A percentile compares a stretch with the other conserved stretches of the same genome.
Evolutionary conservation across 2,797 vertebrate species (phyloP).

Genomic region (Channallabes apus): DNA sequence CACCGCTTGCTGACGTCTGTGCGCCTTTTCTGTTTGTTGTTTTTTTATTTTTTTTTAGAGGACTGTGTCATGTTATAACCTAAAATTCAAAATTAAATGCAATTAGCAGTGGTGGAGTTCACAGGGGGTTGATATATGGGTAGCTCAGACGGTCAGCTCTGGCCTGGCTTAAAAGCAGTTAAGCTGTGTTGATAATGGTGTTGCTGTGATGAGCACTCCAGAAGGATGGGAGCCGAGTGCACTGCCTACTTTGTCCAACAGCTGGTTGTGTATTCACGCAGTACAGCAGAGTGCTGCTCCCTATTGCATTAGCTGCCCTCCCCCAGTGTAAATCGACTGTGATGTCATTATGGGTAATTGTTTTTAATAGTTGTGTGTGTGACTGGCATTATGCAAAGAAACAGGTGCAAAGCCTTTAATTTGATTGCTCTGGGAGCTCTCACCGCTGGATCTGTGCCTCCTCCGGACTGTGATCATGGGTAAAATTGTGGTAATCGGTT

Average conservation of each 20-base stretch:
- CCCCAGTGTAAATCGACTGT: conserved; percentile 36
- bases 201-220: conserved; percentile 41
- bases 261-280: conserved; percentile 46
- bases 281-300: conserved; percentile 31
- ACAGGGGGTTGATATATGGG: conserved; percentile 39
- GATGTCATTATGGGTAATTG: conserved; percentile 66
- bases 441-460: conserved; percentile 4
- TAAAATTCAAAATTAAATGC: conserved; percentile 48
- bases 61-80: conserved; percentile 38
- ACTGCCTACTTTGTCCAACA: conserved; percentile 48
- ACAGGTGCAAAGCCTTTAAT: conserved; percentile 76
- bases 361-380: conserved; percentile 65
- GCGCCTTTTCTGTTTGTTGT: conserved; percentile 25
- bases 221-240: conserved; percentile 15
- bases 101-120: conserved; percentile 39
- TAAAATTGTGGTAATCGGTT: background rate
- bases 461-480: conserved; percentile 16
- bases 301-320: conserved; percentile 29
- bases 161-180: conserved; percentile 47
- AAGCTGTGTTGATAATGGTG: conserved; percentile 41
- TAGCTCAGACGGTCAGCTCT: conserved; percentile 36
- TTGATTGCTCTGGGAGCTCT: conserved; percentile 55
- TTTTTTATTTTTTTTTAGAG: conserved; percentile 22
- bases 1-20: conserved; percentile 32
- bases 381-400: conserved; percentile 70